A percentile compares a stretch with the other conserved stretches of the same genome.
Conservation (phyloP, 2,888 invertebrate species). For the Toxonevra muliebris region DNA sequence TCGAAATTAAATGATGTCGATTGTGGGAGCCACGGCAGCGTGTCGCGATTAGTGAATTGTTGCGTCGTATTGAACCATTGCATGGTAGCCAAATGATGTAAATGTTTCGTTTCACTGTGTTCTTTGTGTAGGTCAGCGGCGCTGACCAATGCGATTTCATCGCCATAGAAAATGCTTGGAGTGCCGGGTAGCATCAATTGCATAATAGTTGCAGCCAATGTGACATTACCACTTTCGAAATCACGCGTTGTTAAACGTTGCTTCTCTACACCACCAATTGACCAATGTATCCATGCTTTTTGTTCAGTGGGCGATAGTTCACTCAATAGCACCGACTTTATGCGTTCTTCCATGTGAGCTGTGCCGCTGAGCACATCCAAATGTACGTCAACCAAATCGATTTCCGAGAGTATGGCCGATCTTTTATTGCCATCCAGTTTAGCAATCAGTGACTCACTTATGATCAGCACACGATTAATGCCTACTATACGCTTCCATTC, state of each 20-base stretch:
- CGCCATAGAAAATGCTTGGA: slow-evolving; percentile 89
- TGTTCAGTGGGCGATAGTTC: slow-evolving; percentile 70
- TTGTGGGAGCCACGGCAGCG: slow-evolving; percentile 74
- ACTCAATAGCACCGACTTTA: slow-evolving; percentile 69
- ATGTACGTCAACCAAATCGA: slow-evolving; percentile 78
- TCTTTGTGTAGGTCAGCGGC: slow-evolving; percentile 68
- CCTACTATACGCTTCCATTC: slow-evolving; percentile 77
- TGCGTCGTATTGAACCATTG: slow-evolving; percentile 67
- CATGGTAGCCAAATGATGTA: slow-evolving; percentile 78
- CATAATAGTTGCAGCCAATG: slow-evolving; percentile 75
- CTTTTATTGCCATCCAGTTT: slow-evolving; percentile 65
- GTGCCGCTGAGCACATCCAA: slow-evolving; percentile 71
- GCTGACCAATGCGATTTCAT: slow-evolving; percentile 82
- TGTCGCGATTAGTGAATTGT: slow-evolving; percentile 66
- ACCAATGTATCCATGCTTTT: slow-evolving; percentile 84
- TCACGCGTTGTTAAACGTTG: slow-evolving; percentile 69
- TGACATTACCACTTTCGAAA: slow-evolving; percentile 69
- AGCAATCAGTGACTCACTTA: slow-evolving; percentile 70
- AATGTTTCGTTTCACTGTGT: slow-evolving; percentile 69
- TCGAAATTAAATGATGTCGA: slow-evolving; percentile 67
- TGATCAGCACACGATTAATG: slow-evolving; percentile 72
- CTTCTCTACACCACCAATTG: slow-evolving; percentile 71
- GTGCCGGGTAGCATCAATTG: slow-evolving; percentile 87
- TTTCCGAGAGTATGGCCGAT: slow-evolving; percentile 71
- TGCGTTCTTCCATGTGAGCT: slow-evolving; percentile 69